phyloP scores from a whole-genome alignment of 2,113 vertebrate species.

The Struthidea cinerea region DNA sequence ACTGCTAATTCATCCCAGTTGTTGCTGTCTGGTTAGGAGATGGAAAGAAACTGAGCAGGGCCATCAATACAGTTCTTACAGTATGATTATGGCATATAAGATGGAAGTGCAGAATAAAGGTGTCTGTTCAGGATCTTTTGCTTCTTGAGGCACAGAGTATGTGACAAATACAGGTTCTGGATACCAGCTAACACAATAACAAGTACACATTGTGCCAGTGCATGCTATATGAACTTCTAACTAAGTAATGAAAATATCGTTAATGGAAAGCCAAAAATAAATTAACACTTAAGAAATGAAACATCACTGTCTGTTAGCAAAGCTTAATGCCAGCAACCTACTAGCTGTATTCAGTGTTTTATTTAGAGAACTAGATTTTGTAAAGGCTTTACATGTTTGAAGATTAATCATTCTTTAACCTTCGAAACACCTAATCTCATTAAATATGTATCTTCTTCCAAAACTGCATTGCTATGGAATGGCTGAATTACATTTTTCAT shows the following conservation, averaged over 20 bases:
- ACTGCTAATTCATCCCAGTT: not conserved
- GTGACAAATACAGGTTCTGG: not conserved
- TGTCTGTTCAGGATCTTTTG: not conserved
- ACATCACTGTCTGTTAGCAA: not conserved
- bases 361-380: not conserved
- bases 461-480: not conserved
- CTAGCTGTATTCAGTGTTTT: not conserved
- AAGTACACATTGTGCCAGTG: not conserved
- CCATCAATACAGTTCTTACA: not conserved
- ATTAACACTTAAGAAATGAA: not conserved
- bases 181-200: not conserved
- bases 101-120: not conserved
- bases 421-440: not conserved
- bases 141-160: not conserved
- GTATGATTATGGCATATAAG: not conserved
- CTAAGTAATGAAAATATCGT: not conserved
- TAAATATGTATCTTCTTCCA: not conserved
- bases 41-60: not conserved
- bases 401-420: not conserved
- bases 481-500: not conserved
- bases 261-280: not conserved
- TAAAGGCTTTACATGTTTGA: not conserved
- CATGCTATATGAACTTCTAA: not conserved
- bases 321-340: not conserved
- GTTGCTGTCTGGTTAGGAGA: not conserved